A percentile compares a stretch with the other conserved stretches of the same genome.
Conservation (phyloP, 2,113 vertebrate species). For the Sylvilagus bachmani region DNA sequence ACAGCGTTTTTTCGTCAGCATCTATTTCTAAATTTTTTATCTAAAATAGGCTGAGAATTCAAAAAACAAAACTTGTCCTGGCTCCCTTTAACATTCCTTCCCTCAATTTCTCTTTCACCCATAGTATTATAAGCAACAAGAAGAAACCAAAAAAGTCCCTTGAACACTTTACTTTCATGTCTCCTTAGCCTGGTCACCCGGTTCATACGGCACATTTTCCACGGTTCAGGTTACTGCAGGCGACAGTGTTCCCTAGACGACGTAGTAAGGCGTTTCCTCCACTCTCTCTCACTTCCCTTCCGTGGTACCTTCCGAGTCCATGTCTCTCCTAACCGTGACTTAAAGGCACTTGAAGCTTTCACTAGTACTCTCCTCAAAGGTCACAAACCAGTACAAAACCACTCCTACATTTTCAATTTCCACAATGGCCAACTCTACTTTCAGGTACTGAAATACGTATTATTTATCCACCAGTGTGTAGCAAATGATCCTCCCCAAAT, state of each 20-base stretch:
- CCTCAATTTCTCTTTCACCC: not conserved
- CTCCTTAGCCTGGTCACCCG: not conserved
- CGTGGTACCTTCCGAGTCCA: not conserved
- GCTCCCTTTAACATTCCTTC: not conserved
- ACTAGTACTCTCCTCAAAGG: not conserved
- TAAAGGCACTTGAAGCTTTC: not conserved
- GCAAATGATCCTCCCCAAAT: not conserved
- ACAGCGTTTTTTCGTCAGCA: not conserved
- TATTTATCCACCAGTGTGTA: not conserved
- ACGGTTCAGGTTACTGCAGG: not conserved
- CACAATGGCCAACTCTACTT: not conserved
- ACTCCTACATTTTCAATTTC: not conserved
- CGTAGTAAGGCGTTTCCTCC: not conserved
- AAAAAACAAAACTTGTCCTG: not conserved
- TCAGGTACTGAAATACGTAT: not conserved
- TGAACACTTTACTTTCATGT: not conserved
- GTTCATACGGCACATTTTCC: not conserved
- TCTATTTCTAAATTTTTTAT: constrained; percentile 46
- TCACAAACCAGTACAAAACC: not conserved
- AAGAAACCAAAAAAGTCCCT: not conserved
- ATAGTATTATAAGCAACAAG: not conserved
- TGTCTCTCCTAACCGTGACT: not conserved
- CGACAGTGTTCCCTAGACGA: not conserved
- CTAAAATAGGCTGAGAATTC: not conserved
- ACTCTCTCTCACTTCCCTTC: not conserved